Base-by-base conservation (phyloP, 2,888 invertebrate species). In the Drosophila merina region DNA sequence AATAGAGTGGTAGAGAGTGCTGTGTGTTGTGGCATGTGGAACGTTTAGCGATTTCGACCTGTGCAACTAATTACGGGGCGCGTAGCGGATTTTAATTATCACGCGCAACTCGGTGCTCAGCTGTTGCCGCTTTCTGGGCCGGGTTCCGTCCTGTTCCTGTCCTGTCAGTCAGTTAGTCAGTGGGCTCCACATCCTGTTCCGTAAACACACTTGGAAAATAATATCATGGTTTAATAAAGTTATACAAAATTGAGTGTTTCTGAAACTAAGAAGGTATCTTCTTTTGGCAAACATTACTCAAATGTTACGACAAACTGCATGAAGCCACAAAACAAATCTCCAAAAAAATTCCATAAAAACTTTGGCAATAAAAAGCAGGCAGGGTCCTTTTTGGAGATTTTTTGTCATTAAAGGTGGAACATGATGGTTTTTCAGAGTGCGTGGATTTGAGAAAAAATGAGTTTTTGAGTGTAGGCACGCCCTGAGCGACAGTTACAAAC, bases 401-500 rank as follows among this genome's bases (percentile, higher is more conserved):
- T 42, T 10, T 20, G 44, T 14, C 14, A 14, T 42, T 42, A 42
- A 42, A 44, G 44, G 44, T 44, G 20, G 9, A 25, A 49, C 25
- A 33, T 50, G 49, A 56, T 56, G 10, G 14, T 57, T 76, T 70
- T 60, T 75, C 40, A 42, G 79, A 79, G 84, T 79, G 77, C 78
- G 78, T 78, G 60, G 78, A 69, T 50, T 47, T 48, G 31, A 48
- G 48, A 63, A 47, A 66, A 45, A 38, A 51, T 66, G 54, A 54
- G 55, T 38, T 54, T 60, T 49, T 44, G 54, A 52, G 55, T 57
- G 49, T 73, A 73, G 88, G 84, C 82, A 88, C 82, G 88, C 82
- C 82, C 88, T 73, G 86, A 76, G 77, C 88, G 82, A 83, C 82
- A 83, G 88, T 83, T 86, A 83, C 86, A 88, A 88, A 83, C 80